Evolutionary conservation across 2,797 vertebrate species (phyloP).

Genomic region (Syndactyla subalaris): DNA sequence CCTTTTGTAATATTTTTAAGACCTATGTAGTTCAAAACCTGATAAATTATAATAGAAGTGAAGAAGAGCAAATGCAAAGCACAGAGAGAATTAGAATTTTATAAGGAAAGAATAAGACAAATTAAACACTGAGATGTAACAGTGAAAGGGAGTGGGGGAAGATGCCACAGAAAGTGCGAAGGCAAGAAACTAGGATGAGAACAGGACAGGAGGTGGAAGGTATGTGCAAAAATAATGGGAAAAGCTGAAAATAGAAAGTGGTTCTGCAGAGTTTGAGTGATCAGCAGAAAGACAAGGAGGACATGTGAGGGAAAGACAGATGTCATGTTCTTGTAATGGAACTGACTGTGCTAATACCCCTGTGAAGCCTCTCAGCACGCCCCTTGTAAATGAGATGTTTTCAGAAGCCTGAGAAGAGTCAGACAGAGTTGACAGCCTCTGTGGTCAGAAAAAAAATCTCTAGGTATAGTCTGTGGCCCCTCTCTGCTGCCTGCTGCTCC

Average conservation of each 20-base stretch:
- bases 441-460: neutral
- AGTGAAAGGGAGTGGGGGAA: neutral
- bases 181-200: neutral
- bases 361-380: neutral
- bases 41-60: neutral
- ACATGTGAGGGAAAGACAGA: slow-evolving; percentile 30
- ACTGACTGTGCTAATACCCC: slow-evolving; percentile 33
- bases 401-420: neutral
- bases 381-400: slow-evolving; percentile 42
- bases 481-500: neutral
- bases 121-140: neutral
- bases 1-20: slow-evolving; percentile 18
- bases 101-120: neutral
- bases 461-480: neutral
- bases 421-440: neutral
- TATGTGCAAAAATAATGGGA: slow-evolving; percentile 30
- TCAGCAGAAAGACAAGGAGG: slow-evolving; percentile 33
- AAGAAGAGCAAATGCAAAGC: neutral
- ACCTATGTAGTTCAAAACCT: neutral
- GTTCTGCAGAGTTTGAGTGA: slow-evolving; percentile 25
- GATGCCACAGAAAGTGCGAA: neutral
- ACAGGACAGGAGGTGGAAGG: slow-evolving; percentile 5
- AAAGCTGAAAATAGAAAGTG: slow-evolving; percentile 41
- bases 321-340: slow-evolving; percentile 34
- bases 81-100: neutral